Percentiles rank a stretch among this genome's conserved stretches.
Evolutionary conservation across 1,140 invertebrate genomes (phyloP).

Genomic region (Drosophila navojoa): DNA sequence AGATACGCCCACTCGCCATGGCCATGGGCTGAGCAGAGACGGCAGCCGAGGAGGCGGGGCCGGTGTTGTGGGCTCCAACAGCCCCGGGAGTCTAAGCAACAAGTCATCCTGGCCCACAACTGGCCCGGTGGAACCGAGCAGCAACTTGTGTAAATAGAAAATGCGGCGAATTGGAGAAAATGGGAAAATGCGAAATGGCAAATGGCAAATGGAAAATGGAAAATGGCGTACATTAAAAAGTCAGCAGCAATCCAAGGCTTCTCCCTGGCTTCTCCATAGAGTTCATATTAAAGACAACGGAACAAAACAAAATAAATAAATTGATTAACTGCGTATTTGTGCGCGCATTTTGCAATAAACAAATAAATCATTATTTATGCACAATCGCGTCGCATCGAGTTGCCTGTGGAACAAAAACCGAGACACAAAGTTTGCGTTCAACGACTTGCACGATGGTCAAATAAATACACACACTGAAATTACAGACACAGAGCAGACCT

Average conservation of each 20-base stretch:
- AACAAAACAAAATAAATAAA: slow-evolving; percentile 31
- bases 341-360: slow-evolving; percentile 65
- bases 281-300: slow-evolving; percentile 50
- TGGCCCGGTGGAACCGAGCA: slow-evolving; percentile 15
- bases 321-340: slow-evolving; percentile 76
- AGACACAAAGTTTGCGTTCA: slow-evolving; percentile 64
- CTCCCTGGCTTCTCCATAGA: slow-evolving; percentile 21
- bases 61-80: background rate
- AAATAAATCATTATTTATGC: slow-evolving; percentile 79
- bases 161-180: slow-evolving; percentile 13
- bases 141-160: slow-evolving; percentile 49
- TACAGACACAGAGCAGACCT: slow-evolving; percentile 18
- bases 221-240: slow-evolving; percentile 50
- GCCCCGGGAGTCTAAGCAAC: slow-evolving; percentile 50
- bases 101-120: slow-evolving; percentile 65
- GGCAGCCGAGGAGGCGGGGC: background rate
- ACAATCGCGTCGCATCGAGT: slow-evolving; percentile 16
- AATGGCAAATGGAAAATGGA: slow-evolving; percentile 21
- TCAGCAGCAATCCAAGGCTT: slow-evolving; percentile 28
- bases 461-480: slow-evolving; percentile 61
- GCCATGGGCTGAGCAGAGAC: background rate
- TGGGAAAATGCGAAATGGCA: slow-evolving; percentile 22
- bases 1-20: slow-evolving; percentile 55
- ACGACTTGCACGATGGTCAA: slow-evolving; percentile 75
- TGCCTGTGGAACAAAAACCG: slow-evolving; percentile 53